These are phyloP conservation scores for Acholoe squamosa DNA, from an alignment of 2,888 invertebrate genomes.

Conservation along the genomic window DNA sequence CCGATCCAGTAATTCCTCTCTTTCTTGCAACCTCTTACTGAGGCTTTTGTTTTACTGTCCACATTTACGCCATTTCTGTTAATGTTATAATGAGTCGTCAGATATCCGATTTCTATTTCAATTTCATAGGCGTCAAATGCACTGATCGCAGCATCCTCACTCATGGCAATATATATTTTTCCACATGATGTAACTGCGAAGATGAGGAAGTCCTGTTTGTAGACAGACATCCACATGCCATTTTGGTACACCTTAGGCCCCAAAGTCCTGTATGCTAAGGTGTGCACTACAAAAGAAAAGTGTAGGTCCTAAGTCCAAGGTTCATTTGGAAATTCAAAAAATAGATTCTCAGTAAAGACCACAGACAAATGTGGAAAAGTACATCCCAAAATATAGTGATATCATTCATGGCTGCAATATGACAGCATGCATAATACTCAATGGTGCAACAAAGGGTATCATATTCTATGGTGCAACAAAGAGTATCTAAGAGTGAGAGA, in stretches of 20 bases:
- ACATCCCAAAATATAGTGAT: too few relatives aligned
- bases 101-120: not conserved
- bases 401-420: too few relatives aligned
- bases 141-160: not conserved
- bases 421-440: too few relatives aligned
- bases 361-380: too few relatives aligned
- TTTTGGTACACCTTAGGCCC: constrained; percentile 31
- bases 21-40: not conserved
- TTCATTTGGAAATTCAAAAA: too few relatives aligned
- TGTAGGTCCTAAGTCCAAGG: too few relatives aligned
- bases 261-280: not conserved
- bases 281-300: not conserved
- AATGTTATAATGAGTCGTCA: not conserved
- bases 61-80: not conserved
- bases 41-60: not conserved
- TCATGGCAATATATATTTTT: not conserved
- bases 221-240: constrained; percentile 26
- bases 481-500: too few relatives aligned
- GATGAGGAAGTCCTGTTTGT: not conserved
- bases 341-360: too few relatives aligned
- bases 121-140: not conserved
- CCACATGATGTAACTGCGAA: not conserved
- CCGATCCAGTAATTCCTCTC: constrained; percentile 20
- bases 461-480: too few relatives aligned
- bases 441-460: too few relatives aligned